Percentiles rank a stretch among this genome's conserved stretches.
Evolutionary conservation across 2,888 invertebrate genomes (phyloP).

Genomic region (Nasonovia ribisnigri): DNA sequence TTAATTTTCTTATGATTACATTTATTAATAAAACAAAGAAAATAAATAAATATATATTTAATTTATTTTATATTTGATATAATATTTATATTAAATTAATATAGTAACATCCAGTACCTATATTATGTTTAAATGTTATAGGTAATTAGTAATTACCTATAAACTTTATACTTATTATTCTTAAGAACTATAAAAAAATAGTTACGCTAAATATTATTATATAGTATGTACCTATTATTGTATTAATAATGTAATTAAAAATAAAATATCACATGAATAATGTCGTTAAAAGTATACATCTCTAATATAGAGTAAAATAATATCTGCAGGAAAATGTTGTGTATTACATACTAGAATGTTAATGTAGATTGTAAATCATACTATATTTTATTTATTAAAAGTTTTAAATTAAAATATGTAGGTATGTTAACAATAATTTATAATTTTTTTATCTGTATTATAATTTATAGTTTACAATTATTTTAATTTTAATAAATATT

Average conservation of each 20-base stretch:
- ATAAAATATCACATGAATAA: constrained; percentile 5
- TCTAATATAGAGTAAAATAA: constrained; percentile 38
- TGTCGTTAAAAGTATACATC: neutral
- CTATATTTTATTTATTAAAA: neutral
- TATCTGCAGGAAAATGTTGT: neutral
- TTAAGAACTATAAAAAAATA: constrained; percentile 44
- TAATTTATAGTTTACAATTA: neutral
- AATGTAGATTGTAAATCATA: neutral
- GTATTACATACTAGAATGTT: neutral
- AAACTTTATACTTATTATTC: neutral
- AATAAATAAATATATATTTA: neutral
- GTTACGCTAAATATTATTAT: neutral
- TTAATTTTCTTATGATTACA: neutral
- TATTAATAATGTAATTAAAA: neutral
- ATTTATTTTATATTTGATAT: neutral
- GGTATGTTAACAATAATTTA: neutral
- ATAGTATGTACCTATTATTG: neutral
- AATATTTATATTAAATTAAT: constrained; percentile 34
- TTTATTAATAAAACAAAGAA: neutral
- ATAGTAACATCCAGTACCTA: constrained; percentile 30
- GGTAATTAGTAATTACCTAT: neutral
- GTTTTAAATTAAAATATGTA: neutral
- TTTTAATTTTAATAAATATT: constrained; percentile 13
- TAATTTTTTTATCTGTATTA: neutral
- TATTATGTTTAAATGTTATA: constrained; percentile 5